Evolutionary conservation across 2,888 invertebrate genomes (phyloP).

Genomic region (Acrocera orbiculus): DNA sequence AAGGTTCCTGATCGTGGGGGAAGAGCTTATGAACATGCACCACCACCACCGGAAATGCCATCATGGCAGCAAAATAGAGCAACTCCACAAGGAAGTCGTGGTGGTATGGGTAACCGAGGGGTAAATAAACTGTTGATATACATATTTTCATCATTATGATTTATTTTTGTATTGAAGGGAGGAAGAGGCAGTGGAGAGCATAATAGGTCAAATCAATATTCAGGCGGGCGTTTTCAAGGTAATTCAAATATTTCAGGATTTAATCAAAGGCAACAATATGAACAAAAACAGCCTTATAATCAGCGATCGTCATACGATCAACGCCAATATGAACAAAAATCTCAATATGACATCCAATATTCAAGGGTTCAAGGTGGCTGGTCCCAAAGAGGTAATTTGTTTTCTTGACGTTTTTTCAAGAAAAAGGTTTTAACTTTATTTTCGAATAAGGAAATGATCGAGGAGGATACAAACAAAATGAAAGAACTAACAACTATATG

Average conservation of each 20-base stretch:
- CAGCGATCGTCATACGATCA: constrained; percentile 10
- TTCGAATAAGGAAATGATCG: neutral
- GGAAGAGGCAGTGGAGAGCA: neutral
- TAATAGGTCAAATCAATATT: constrained; percentile 16
- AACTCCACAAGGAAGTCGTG: constrained; percentile 31
- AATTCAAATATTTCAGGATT: constrained; percentile 10
- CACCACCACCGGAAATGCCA: constrained; percentile 95
- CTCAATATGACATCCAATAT: too few relatives aligned
- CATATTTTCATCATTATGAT: neutral
- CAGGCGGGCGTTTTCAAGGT: constrained; percentile 14
- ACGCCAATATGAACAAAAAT: constrained; percentile 8
- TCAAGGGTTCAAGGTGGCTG: constrained; percentile 31
- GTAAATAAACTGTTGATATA: constrained; percentile 3
- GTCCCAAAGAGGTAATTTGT: constrained; percentile 16
- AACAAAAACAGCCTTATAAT: constrained; percentile 10
- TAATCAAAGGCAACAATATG: constrained; percentile 17
- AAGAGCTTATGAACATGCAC: constrained; percentile 72
- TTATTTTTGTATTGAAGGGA: neutral
- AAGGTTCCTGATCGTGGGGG: constrained; percentile 91
- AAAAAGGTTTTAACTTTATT: neutral
- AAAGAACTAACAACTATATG: neutral
- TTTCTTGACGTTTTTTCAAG: neutral
- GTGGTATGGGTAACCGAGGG: constrained; percentile 17
- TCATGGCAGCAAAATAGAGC: constrained; percentile 65
- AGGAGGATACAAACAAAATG: neutral